phyloP scores from a whole-genome alignment of 2,113 vertebrate genomes.

The Crocuta crocuta region DNA sequence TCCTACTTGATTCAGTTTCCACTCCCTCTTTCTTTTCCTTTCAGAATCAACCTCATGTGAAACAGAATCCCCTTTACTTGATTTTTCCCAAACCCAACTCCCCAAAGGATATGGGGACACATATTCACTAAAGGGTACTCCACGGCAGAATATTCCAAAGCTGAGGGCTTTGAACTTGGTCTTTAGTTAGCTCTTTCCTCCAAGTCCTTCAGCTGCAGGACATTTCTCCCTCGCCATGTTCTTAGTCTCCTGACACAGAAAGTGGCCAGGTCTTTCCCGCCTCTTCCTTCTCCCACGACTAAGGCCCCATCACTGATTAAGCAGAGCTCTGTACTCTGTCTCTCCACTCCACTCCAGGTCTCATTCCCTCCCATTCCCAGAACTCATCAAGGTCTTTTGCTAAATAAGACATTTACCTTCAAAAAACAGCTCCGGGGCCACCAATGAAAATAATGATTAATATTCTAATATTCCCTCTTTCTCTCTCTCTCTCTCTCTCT shows the following conservation, averaged over 20 bases:
- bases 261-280: neutral
- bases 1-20: neutral
- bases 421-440: neutral
- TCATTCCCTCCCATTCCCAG: neutral
- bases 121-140: no score
- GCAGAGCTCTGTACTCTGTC: neutral
- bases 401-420: neutral
- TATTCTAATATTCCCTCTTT: neutral
- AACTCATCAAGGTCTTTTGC: neutral
- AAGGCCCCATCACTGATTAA: neutral
- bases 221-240: neutral
- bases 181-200: neutral
- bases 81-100: neutral
- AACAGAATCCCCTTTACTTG: neutral
- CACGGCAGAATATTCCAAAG: neutral
- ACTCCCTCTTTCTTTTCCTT: neutral
- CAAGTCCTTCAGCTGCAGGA: neutral
- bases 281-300: accelerated
- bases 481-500: accelerated
- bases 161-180: neutral
- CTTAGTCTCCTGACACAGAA: neutral
- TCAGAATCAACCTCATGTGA: neutral
- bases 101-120: no score
- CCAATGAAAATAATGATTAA: neutral
- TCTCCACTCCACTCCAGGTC: neutral